Evolutionary conservation across 2,113 vertebrate species (phyloP).

Genomic region (Lethenteron reissneri): DNA sequence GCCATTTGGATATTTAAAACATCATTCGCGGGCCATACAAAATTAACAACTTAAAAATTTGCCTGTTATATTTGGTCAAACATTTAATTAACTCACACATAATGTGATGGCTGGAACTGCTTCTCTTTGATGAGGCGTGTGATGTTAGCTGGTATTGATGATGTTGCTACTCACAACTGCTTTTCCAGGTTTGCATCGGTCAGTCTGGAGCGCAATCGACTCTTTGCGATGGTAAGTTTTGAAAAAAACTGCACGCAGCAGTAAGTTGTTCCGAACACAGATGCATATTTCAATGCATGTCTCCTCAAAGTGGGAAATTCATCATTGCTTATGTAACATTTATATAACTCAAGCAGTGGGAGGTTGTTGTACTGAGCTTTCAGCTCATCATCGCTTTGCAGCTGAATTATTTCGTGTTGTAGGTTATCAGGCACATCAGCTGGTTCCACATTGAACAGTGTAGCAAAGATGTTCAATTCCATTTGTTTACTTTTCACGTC

Average conservation of each 20-base stretch:
- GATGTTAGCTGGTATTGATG: slow-evolving; percentile 14
- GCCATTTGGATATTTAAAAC: slow-evolving; percentile 4
- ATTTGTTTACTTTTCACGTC: slow-evolving; percentile 16
- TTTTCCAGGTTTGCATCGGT: slow-evolving; percentile 15
- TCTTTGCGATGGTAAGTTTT: slow-evolving; percentile 12
- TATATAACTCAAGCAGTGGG: slow-evolving; percentile 16
- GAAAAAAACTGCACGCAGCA: slow-evolving; percentile 17
- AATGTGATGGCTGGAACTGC: slow-evolving; percentile 11
- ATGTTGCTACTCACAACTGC: slow-evolving; percentile 13
- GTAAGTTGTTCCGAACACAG: slow-evolving; percentile 15
- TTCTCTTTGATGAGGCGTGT: slow-evolving; percentile 14
- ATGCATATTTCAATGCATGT: slow-evolving; percentile 18
- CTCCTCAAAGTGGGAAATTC: slow-evolving; percentile 18
- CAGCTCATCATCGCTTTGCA: slow-evolving; percentile 19
- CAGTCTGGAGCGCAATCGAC: slow-evolving; percentile 14
- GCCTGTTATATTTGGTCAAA: neutral
- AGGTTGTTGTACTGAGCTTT: slow-evolving; percentile 17
- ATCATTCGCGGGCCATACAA: slow-evolving; percentile 3
- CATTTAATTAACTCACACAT: neutral
- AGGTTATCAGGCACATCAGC: slow-evolving; percentile 17
- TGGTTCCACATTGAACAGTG: slow-evolving; percentile 16
- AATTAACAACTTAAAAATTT: neutral
- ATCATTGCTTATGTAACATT: slow-evolving; percentile 13
- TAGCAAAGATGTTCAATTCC: slow-evolving; percentile 16
- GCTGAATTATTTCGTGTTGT: slow-evolving; percentile 16